Percentiles rank a stretch among this genome's conserved stretches.
These are phyloP conservation scores for Colletes latitarsis DNA, from an alignment of 1,140 invertebrate species.

Conservation along the genomic window DNA sequence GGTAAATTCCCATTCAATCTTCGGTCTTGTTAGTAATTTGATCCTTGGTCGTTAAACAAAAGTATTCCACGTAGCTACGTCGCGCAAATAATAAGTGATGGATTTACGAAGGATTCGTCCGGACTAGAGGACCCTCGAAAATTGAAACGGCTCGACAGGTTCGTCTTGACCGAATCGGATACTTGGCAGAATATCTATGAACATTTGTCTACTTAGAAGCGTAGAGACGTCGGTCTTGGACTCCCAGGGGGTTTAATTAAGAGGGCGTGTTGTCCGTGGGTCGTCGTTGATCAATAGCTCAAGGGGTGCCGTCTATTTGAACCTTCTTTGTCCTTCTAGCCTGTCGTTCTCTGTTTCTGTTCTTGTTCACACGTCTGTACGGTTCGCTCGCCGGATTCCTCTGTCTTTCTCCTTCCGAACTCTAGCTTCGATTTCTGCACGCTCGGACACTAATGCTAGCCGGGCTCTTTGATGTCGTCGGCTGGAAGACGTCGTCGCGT, in stretches of 20 bases:
- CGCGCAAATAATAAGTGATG: too few species aligned
- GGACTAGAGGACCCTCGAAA: conserved; percentile 27
- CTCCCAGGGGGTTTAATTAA: conserved; percentile 77
- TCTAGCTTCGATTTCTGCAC: conserved; percentile 59
- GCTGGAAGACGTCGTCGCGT: conserved; percentile 61
- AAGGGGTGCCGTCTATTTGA: conserved; percentile 50
- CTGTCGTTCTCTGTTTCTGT: conserved; percentile 27
- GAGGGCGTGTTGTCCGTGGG: conserved; percentile 73
- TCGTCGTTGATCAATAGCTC: conserved; percentile 74
- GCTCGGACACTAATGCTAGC: conserved; percentile 54
- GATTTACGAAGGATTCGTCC: background rate
- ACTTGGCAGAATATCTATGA: conserved; percentile 39
- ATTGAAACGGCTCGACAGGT: conserved; percentile 30
- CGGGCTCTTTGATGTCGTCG: conserved; percentile 62
- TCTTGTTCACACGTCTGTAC: conserved; percentile 26
- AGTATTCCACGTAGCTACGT: too few species aligned
- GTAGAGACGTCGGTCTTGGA: conserved; percentile 57
- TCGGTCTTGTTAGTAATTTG: too few species aligned
- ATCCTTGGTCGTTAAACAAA: too few species aligned
- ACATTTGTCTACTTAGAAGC: conserved; percentile 17
- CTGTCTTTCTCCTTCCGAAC: conserved; percentile 16
- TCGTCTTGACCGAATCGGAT: conserved; percentile 24
- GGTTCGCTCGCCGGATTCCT: too few species aligned
- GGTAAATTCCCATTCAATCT: too few species aligned
- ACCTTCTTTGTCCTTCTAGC: conserved; percentile 39